These are phyloP conservation scores for Osedax fenrisi DNA, from an alignment of 2,888 invertebrate species.

Conservation along the genomic window DNA sequence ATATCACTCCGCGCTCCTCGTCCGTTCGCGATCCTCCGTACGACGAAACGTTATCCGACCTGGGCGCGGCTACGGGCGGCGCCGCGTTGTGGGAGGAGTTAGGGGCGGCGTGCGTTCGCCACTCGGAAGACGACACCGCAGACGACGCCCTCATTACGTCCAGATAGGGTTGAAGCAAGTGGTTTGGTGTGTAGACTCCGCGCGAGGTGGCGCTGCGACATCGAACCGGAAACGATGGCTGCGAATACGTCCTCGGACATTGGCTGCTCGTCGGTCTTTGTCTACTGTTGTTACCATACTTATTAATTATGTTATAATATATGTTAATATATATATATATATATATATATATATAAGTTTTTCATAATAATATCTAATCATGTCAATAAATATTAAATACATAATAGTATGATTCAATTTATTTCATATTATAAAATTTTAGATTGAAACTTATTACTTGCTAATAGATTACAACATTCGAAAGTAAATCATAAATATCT, in stretches of 20 bases:
- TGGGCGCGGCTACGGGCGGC: background rate
- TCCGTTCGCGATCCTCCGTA: no score
- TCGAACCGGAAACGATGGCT: background rate
- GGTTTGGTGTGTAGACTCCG: background rate
- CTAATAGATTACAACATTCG: no score
- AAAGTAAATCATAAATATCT: no score
- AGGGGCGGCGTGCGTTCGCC: background rate
- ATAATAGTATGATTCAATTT: no score
- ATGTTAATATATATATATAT: no score
- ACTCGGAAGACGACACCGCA: background rate
- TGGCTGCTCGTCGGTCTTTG: background rate
- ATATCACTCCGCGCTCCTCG: no score
- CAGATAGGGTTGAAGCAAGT: background rate
- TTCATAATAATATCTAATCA: no score
- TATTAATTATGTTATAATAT: background rate
- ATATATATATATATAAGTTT: no score
- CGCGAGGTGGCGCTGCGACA: background rate
- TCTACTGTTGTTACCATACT: background rate
- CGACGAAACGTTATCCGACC: background rate
- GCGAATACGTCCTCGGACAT: background rate
- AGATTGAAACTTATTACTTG: no score
- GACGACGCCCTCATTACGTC: background rate
- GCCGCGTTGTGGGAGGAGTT: background rate
- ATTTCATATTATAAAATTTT: no score
- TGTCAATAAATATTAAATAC: no score